phyloP scores from a whole-genome alignment of 2,888 invertebrate species.

The Fissipunctia ypsillon region DNA sequence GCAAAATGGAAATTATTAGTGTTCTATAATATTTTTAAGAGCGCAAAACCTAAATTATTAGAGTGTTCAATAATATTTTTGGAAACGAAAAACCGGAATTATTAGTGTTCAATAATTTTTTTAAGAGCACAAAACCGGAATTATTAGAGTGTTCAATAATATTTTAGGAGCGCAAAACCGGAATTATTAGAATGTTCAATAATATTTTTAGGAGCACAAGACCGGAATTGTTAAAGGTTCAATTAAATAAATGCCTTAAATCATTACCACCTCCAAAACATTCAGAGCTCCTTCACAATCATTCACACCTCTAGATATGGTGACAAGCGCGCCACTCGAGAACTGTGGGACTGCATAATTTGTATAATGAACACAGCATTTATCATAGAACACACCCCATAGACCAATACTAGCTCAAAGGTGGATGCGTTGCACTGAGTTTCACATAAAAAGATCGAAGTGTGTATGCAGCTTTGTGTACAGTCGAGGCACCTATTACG shows the following conservation, averaged over 20 bases:
- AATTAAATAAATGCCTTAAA: not conserved
- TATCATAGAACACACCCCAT: slow-evolving; percentile 48
- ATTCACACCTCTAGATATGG: slow-evolving; percentile 63
- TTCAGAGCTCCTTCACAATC: slow-evolving; percentile 35
- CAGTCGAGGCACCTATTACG: not conserved
- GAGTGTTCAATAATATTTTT: too few species aligned
- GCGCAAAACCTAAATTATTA: too few species aligned
- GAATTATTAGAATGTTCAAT: too few species aligned
- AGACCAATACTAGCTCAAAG: slow-evolving; percentile 11
- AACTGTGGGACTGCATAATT: slow-evolving; percentile 67
- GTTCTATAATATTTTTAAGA: too few species aligned
- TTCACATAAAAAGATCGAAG: slow-evolving; percentile 11
- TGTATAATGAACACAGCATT: slow-evolving; percentile 63
- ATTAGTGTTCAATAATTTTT: too few species aligned
- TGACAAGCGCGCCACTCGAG: slow-evolving; percentile 65
- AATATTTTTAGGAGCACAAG: not conserved
- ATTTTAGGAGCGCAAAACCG: too few species aligned
- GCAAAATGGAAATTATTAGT: too few species aligned
- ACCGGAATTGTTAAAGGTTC: not conserved
- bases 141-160: too few species aligned
- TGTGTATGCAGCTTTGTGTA: not conserved
- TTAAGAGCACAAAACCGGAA: too few species aligned
- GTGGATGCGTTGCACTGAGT: slow-evolving; percentile 14
- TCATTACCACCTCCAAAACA: slow-evolving; percentile 18
- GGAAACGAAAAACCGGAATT: too few species aligned